These are phyloP conservation scores for Puma concolor DNA, from an alignment of 2,113 vertebrate species.

Conservation along the genomic window DNA sequence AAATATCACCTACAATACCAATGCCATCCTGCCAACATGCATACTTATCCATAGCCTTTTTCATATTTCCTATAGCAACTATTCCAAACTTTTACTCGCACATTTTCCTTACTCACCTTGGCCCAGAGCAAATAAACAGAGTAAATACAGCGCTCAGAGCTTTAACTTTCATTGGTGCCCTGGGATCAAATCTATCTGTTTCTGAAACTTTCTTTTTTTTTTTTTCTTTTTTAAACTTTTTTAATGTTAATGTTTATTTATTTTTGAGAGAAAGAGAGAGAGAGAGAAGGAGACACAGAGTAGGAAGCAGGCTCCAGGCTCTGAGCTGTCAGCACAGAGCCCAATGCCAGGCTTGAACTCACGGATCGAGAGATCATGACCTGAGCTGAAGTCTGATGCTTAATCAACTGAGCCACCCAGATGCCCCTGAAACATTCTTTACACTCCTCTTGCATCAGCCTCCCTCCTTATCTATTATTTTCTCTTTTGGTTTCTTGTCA, in stretches of 20 bases:
- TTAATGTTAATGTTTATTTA: too few species aligned
- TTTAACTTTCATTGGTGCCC: neutral
- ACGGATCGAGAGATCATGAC: too few species aligned
- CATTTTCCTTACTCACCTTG: neutral
- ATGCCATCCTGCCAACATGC: neutral
- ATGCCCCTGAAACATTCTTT: neutral
- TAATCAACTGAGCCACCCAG: too few species aligned
- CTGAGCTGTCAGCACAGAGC: too few species aligned
- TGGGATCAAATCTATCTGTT: neutral
- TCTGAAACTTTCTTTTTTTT: neutral
- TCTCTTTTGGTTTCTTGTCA: neutral
- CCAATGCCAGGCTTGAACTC: too few species aligned
- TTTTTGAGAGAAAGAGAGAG: too few species aligned
- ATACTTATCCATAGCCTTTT: neutral
- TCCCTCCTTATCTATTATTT: neutral
- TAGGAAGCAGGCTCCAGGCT: too few species aligned
- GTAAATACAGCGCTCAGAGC: neutral
- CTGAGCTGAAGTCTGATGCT: too few species aligned
- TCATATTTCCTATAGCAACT: neutral
- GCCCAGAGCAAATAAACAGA: neutral
- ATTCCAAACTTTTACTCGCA: neutral
- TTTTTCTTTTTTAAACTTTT: too few species aligned
- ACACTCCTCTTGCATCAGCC: neutral
- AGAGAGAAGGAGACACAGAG: too few species aligned
- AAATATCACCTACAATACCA: neutral